Percentiles rank a stretch among this genome's conserved stretches.
These are phyloP conservation scores for Aleiodes sp. DNA, from an alignment of 1,140 invertebrate species.

Conservation along the genomic window DNA sequence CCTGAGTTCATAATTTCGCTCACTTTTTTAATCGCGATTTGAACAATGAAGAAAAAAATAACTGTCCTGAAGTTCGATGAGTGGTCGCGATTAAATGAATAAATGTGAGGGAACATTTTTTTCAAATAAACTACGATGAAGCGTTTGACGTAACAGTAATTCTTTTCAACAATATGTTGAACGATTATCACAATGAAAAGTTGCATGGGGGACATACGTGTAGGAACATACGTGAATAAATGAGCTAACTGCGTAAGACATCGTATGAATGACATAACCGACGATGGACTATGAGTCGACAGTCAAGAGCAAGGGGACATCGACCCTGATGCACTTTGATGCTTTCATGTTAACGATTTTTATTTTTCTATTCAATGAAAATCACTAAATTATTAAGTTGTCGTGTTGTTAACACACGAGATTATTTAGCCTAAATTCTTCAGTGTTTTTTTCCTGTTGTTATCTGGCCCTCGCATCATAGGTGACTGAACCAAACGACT, in stretches of 20 bases:
- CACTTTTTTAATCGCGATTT: too few relatives aligned
- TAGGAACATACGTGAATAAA: neutral
- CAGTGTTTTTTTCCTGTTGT: too few relatives aligned
- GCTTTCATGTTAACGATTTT: neutral
- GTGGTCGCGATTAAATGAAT: neutral
- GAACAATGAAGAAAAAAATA: neutral
- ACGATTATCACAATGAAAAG: conserved; percentile 7
- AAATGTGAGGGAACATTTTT: neutral
- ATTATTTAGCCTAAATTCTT: too few relatives aligned
- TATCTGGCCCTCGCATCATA: too few relatives aligned
- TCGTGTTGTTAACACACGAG: too few relatives aligned
- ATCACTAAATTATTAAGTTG: neutral
- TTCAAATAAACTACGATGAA: neutral
- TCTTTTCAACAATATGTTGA: conserved; percentile 2
- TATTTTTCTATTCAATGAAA: neutral
- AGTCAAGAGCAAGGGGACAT: neutral
- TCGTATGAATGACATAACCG: conserved; percentile 27
- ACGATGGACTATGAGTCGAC: conserved; percentile 20
- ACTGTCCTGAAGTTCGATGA: neutral
- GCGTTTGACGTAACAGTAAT: neutral
- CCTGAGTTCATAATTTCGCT: too few relatives aligned
- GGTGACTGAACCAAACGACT: too few relatives aligned
- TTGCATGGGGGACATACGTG: neutral
- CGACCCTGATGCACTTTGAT: neutral
- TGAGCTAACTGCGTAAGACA: neutral